Conservation (phyloP, 1,140 invertebrate genomes). For the Cydia pomonella region DNA sequence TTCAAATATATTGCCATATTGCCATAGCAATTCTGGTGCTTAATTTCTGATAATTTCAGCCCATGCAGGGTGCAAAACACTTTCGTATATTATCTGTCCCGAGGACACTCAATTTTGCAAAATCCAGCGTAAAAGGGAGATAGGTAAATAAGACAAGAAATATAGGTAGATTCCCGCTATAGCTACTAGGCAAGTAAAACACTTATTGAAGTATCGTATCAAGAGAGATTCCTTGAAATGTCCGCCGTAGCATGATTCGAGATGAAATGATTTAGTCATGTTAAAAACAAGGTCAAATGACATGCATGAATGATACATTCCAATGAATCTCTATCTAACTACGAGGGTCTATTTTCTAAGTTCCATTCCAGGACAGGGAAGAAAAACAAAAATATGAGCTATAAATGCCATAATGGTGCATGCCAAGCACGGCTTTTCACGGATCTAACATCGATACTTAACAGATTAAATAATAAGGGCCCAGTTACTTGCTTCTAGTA, state of each 20-base stretch:
- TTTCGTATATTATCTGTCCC: too few relatives aligned
- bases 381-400: slow-evolving; percentile 53
- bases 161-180: slow-evolving; percentile 74
- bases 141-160: slow-evolving; percentile 60
- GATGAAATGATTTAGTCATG: slow-evolving; percentile 30
- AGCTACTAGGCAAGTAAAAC: slow-evolving; percentile 79
- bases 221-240: slow-evolving; percentile 75
- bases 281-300: slow-evolving; percentile 34
- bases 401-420: slow-evolving; percentile 50
- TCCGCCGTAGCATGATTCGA: slow-evolving; percentile 35
- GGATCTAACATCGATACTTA: slow-evolving; percentile 61
- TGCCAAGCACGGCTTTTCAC: slow-evolving; percentile 63
- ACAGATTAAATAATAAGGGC: slow-evolving; percentile 51
- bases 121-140: slow-evolving; percentile 64
- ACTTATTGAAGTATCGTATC: slow-evolving; percentile 59
- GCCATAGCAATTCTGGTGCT: too few relatives aligned
- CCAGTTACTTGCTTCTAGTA: slow-evolving; percentile 79
- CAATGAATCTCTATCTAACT: slow-evolving; percentile 75
- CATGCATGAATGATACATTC: slow-evolving; percentile 46
- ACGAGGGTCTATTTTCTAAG: slow-evolving; percentile 67
- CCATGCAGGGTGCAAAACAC: too few relatives aligned
- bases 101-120: slow-evolving; percentile 54
- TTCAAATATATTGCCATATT: too few relatives aligned
- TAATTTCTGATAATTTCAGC: too few relatives aligned
- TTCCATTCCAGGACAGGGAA: slow-evolving; percentile 43